Evolutionary conservation across 2,888 invertebrate species (phyloP).

Genomic region (Pseudoips prasinana): DNA sequence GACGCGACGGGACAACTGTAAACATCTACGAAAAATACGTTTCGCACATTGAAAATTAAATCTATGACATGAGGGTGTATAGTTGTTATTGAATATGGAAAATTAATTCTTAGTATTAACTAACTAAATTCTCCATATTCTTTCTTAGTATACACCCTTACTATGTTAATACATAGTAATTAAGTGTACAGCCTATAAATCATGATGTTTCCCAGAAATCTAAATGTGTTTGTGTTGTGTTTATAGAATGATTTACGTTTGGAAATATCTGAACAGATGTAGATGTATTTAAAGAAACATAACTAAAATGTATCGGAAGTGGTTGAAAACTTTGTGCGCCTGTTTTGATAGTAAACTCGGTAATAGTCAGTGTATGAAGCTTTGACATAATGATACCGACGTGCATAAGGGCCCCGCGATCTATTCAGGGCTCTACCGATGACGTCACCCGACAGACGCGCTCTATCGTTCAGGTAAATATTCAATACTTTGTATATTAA

Average conservation of each 20-base stretch:
- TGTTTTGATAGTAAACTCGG: constrained; percentile 5
- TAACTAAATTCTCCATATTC: too few relatives aligned
- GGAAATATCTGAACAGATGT: too few relatives aligned
- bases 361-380: constrained; percentile 13
- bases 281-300: not conserved
- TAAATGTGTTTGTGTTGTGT: not conserved
- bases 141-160: too few relatives aligned
- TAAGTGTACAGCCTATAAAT: too few relatives aligned
- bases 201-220: constrained; percentile 13
- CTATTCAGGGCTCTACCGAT: constrained; percentile 89
- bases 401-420: constrained; percentile 86
- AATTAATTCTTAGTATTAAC: constrained; percentile 1
- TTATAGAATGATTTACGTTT: too few relatives aligned
- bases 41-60: constrained; percentile 24
- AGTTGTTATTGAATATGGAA: constrained; percentile 9
- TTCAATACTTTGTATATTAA: not conserved
- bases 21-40: constrained; percentile 37
- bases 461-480: constrained; percentile 88
- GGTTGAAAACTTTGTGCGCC: constrained; percentile 4
- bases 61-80: constrained; percentile 22
- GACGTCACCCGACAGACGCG: constrained; percentile 87
- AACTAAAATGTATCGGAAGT: constrained; percentile 16
- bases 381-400: constrained; percentile 83
- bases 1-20: constrained; percentile 41
- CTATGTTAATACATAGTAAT: too few relatives aligned